A percentile compares a stretch with the other conserved stretches of the same genome.
Evolutionary conservation across 30 jellyfish, hydroid and myxozoan species (phyloP).

Genomic region (Aurelia coerulea): DNA sequence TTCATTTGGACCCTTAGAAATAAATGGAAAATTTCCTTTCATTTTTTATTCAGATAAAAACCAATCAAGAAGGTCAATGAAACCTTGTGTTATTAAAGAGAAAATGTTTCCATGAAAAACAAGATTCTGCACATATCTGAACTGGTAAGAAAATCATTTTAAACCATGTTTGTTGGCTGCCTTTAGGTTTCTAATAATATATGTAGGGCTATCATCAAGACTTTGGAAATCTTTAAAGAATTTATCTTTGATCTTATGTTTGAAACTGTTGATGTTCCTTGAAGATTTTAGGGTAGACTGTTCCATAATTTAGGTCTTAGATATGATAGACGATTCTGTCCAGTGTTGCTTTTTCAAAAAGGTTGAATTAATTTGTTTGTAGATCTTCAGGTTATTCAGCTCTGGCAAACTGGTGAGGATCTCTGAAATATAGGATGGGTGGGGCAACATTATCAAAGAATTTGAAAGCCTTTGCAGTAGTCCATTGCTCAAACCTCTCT

Average conservation of each 20-base stretch:
- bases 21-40: no score
- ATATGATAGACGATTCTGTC: neutral
- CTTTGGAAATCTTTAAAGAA: no score
- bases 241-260: no score
- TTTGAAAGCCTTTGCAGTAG: slow-evolving; percentile 1
- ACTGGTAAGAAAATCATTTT: neutral
- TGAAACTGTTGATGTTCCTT: neutral
- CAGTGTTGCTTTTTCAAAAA: neutral
- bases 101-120: no score
- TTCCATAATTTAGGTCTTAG: neutral
- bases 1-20: slow-evolving; percentile 91
- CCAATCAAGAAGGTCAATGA: no score
- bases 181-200: slow-evolving; percentile 3
- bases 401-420: neutral
- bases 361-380: no score
- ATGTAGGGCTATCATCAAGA: neutral
- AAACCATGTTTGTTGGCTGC: neutral
- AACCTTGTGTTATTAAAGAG: no score
- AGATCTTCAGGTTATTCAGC: neutral
- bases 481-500: slow-evolving; percentile 7
- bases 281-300: neutral
- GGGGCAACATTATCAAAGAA: slow-evolving; percentile 5
- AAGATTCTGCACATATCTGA: no score
- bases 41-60: no score
- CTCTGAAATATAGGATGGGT: slow-evolving; percentile 19